Evolutionary conservation across 2,113 vertebrate genomes (phyloP).

Genomic region (Sylvietta virens): DNA sequence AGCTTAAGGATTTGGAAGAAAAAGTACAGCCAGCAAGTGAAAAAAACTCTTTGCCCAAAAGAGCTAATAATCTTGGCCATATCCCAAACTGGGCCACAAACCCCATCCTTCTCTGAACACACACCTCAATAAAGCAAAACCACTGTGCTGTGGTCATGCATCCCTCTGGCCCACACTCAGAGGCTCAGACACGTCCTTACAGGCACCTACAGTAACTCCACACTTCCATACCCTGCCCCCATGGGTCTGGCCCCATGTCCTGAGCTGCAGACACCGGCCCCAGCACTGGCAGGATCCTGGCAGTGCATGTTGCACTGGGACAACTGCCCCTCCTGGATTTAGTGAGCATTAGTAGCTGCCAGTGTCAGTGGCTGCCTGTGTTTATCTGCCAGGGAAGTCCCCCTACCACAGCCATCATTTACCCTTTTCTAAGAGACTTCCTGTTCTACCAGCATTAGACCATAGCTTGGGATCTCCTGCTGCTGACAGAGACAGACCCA

Average conservation of each 20-base stretch:
- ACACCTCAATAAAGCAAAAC: background rate
- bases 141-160: background rate
- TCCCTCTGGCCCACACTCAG: fast-evolving
- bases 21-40: background rate
- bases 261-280: background rate
- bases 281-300: background rate
- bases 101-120: background rate
- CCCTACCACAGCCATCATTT: background rate
- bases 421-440: background rate
- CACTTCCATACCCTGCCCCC: fast-evolving
- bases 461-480: background rate
- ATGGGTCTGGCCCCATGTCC: fast-evolving
- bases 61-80: background rate
- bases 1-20: background rate
- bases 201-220: background rate
- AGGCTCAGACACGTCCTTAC: background rate
- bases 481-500: background rate
- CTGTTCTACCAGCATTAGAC: background rate
- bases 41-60: background rate
- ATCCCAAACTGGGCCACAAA: background rate
- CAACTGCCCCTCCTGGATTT: background rate
- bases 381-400: background rate
- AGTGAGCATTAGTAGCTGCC: background rate
- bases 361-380: background rate
- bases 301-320: background rate